These are phyloP conservation scores for Anhinga rufa DNA, from an alignment of 2,113 vertebrate species.

Conservation along the genomic window DNA sequence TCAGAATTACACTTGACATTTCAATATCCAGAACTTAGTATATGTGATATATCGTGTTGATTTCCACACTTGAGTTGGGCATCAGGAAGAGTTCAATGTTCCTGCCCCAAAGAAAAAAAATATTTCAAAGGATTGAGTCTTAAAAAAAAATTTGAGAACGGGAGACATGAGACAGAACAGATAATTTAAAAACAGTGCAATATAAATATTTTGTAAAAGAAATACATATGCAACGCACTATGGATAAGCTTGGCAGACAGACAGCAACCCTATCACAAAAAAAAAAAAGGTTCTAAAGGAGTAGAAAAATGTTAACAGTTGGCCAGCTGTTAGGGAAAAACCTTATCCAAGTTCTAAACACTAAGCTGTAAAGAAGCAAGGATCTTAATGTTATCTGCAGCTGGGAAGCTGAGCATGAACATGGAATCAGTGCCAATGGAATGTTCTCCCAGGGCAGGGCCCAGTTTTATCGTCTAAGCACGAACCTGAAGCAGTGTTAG, in stretches of 20 bases:
- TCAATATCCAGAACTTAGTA: not conserved
- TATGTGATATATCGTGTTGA: not conserved
- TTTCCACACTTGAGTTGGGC: not conserved
- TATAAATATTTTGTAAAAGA: not conserved
- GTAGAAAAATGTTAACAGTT: not conserved
- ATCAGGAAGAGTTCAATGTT: not conserved
- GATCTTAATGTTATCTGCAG: not conserved
- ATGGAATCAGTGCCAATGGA: not conserved
- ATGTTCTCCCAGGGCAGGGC: not conserved
- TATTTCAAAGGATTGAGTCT: not conserved
- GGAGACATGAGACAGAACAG: not conserved
- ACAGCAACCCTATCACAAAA: not conserved
- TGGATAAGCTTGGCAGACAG: not conserved
- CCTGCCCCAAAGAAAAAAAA: not conserved
- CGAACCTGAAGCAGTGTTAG: not conserved
- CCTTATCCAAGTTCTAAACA: not conserved
- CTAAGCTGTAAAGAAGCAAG: not conserved
- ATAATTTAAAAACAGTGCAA: not conserved
- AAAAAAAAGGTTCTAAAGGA: not conserved
- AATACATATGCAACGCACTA: not conserved
- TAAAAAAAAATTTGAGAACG: not conserved
- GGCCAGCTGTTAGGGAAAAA: not conserved
- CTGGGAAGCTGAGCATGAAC: not conserved
- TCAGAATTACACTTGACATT: not conserved
- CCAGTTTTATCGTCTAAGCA: rapidly evolving